Conservation (phyloP, 2,113 vertebrate species). For the Candoia aspera region DNA sequence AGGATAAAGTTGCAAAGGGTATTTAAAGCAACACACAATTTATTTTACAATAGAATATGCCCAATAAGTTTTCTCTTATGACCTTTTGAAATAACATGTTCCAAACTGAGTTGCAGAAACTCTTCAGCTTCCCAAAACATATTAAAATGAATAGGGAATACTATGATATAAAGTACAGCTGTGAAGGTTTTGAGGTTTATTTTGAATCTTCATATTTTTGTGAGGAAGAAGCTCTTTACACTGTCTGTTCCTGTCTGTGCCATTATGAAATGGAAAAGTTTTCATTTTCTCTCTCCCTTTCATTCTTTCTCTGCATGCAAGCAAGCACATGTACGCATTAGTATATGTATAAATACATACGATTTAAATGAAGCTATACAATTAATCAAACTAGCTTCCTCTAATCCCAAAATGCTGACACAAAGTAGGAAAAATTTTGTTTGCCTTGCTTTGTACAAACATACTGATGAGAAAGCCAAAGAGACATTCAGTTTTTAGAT, state of each 20-base stretch:
- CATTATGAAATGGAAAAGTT: neutral
- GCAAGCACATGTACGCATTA: neutral
- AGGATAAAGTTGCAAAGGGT: neutral
- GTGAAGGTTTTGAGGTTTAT: neutral
- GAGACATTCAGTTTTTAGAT: neutral
- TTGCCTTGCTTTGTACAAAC: neutral
- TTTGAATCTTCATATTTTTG: neutral
- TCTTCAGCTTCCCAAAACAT: neutral
- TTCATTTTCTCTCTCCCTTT: neutral
- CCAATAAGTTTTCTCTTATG: neutral
- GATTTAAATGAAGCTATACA: neutral
- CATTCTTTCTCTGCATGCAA: neutral
- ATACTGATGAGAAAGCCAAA: neutral
- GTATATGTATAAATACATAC: neutral
- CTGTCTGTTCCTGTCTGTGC: neutral
- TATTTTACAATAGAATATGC: neutral
- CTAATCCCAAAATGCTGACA: neutral
- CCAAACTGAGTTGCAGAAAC: neutral
- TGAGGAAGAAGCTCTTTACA: too few species aligned
- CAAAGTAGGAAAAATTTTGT: neutral
- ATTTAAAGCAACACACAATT: neutral
- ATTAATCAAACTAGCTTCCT: neutral
- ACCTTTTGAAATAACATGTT: neutral
- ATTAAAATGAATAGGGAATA: neutral
- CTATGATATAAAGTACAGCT: neutral